Evolutionary conservation across 2,888 invertebrate genomes (phyloP).

Genomic region (Caprella mutica): DNA sequence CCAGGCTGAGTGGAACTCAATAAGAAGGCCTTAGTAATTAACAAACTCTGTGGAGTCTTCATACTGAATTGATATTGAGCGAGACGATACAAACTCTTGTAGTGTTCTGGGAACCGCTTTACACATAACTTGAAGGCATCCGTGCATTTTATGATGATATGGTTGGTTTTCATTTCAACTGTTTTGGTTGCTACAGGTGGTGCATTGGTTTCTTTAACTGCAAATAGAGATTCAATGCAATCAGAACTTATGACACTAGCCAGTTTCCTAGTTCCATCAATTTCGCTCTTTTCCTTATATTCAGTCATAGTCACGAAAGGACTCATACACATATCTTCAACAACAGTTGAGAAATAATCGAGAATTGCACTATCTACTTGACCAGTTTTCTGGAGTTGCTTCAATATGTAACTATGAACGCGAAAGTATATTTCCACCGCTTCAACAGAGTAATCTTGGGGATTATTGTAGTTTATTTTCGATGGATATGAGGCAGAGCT

Average conservation of each 20-base stretch:
- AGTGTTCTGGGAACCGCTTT: slow-evolving; percentile 75
- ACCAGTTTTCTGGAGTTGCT: slow-evolving; percentile 52
- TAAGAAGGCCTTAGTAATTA: slow-evolving; percentile 39
- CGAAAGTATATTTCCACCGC: slow-evolving; percentile 63
- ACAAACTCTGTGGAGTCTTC: slow-evolving; percentile 40
- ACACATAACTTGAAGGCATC: slow-evolving; percentile 73
- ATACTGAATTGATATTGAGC: slow-evolving; percentile 70
- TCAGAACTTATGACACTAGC: neutral
- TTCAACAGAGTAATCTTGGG: slow-evolving; percentile 73
- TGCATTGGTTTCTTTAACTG: neutral
- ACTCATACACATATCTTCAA: slow-evolving; percentile 35
- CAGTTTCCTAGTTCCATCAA: neutral
- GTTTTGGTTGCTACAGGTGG: slow-evolving; percentile 12
- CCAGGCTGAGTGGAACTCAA: slow-evolving; percentile 44
- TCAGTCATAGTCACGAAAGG: slow-evolving; percentile 39
- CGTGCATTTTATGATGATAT: slow-evolving; percentile 51
- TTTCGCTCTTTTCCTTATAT: slow-evolving; percentile 35
- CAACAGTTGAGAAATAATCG: slow-evolving; percentile 22
- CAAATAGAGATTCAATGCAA: neutral
- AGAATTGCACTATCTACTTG: slow-evolving; percentile 14
- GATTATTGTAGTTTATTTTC: slow-evolving; percentile 72
- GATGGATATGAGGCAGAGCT: slow-evolving; percentile 71
- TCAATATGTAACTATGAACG: slow-evolving; percentile 77
- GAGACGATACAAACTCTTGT: slow-evolving; percentile 79
- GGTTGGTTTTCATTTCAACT: slow-evolving; percentile 15